These are phyloP conservation scores for Columba janthina DNA, from an alignment of 2,113 vertebrate species.

Conservation along the genomic window DNA sequence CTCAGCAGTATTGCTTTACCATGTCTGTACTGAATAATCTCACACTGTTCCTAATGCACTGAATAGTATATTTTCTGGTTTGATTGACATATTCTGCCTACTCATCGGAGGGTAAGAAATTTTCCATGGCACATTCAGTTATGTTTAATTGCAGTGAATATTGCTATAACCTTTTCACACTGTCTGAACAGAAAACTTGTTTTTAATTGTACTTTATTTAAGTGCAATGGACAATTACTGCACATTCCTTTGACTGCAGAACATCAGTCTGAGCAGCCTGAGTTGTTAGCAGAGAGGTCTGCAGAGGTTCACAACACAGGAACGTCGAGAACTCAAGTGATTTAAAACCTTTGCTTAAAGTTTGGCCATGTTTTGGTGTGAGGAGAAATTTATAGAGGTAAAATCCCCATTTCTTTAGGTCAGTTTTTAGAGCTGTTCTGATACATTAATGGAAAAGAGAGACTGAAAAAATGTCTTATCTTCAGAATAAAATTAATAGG, in stretches of 20 bases:
- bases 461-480: not conserved
- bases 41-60: not conserved
- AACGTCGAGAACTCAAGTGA: not conserved
- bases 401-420: not conserved
- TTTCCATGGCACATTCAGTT: not conserved
- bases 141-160: not conserved
- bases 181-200: not conserved
- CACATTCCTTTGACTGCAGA: not conserved
- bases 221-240: not conserved
- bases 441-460: not conserved
- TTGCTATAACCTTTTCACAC: not conserved
- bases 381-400: not conserved
- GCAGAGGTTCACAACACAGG: not conserved
- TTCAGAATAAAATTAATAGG: not conserved
- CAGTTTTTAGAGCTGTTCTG: not conserved
- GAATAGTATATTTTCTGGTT: not conserved
- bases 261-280: not conserved
- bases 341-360: not conserved
- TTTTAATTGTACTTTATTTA: not conserved
- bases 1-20: not conserved
- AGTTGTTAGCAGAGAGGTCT: not conserved
- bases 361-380: not conserved
- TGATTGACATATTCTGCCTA: not conserved
- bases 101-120: not conserved
- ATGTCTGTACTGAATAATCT: not conserved